Conservation (phyloP, 2,888 invertebrate genomes). For the Cheilosia impressa region DNA sequence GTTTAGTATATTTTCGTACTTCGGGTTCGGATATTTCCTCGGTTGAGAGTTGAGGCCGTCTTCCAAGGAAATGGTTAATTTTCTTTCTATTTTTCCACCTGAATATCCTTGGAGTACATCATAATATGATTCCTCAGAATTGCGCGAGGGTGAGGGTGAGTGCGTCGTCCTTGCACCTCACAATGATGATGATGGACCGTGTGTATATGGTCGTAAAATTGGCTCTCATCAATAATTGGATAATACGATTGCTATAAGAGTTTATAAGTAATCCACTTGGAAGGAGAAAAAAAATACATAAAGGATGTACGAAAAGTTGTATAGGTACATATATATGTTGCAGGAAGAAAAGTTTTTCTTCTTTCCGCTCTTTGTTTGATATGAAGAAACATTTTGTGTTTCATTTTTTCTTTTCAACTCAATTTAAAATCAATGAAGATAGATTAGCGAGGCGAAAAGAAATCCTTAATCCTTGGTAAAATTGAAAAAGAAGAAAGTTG, state of each 20-base stretch:
- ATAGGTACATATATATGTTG: not conserved
- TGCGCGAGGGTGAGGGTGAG: not conserved
- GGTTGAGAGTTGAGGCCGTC: constrained; percentile 33
- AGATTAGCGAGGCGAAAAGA: constrained; percentile 59
- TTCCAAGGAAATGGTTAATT: constrained; percentile 27
- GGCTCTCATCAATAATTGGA: constrained; percentile 72
- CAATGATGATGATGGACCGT: constrained; percentile 44
- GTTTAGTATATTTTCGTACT: not conserved
- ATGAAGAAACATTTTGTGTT: constrained; percentile 26
- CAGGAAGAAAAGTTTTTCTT: constrained; percentile 5
- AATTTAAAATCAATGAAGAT: constrained; percentile 72
- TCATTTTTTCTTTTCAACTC: constrained; percentile 59
- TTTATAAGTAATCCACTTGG: constrained; percentile 56
- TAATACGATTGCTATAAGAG: constrained; percentile 67
- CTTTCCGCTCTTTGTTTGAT: constrained; percentile 37
- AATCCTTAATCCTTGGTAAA: constrained; percentile 52
- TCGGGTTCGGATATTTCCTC: constrained; percentile 15
- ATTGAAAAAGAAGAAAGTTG: constrained; percentile 50
- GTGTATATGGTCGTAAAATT: constrained; percentile 65
- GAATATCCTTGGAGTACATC: constrained; percentile 36
- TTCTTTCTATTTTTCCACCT: constrained; percentile 49
- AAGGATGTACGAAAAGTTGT: constrained; percentile 1
- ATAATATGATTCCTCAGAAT: constrained; percentile 8
- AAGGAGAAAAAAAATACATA: constrained; percentile 19
- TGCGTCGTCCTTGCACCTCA: constrained; percentile 41